Conservation (phyloP, 2,888 invertebrate genomes). For the Alcis repandata region DNA sequence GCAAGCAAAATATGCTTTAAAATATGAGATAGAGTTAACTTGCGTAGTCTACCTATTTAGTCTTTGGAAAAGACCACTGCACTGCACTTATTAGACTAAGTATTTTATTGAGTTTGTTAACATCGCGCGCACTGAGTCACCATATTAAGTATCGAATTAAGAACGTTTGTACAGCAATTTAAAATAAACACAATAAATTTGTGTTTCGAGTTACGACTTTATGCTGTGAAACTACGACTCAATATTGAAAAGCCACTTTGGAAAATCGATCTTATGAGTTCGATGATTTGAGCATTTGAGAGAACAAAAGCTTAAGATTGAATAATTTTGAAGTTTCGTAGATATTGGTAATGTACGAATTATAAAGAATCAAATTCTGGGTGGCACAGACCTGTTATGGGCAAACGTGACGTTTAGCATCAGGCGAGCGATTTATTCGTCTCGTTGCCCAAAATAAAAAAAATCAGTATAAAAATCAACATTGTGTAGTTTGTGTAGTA, state of each 20-base stretch:
- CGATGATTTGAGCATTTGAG: constrained; percentile 7
- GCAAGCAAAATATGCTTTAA: too few species aligned
- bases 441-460: too few species aligned
- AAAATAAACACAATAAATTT: constrained; percentile 31
- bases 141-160: constrained; percentile 45
- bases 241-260: constrained; percentile 1
- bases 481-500: too few species aligned
- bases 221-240: constrained; percentile 6
- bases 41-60: background rate
- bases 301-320: background rate
- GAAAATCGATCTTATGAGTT: constrained; percentile 1
- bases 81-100: constrained; percentile 45
- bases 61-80: constrained; percentile 42
- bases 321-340: background rate
- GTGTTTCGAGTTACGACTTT: constrained; percentile 21
- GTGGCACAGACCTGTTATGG: too few species aligned
- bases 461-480: too few species aligned
- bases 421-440: too few species aligned
- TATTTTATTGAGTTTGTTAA: constrained; percentile 48
- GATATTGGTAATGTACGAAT: too few species aligned
- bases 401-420: too few species aligned
- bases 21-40: background rate
- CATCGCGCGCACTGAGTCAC: constrained; percentile 42
- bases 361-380: too few species aligned
- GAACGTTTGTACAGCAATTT: constrained; percentile 45